Evolutionary conservation across 2,113 vertebrate genomes (phyloP).

Genomic region (Climacteris rufus): DNA sequence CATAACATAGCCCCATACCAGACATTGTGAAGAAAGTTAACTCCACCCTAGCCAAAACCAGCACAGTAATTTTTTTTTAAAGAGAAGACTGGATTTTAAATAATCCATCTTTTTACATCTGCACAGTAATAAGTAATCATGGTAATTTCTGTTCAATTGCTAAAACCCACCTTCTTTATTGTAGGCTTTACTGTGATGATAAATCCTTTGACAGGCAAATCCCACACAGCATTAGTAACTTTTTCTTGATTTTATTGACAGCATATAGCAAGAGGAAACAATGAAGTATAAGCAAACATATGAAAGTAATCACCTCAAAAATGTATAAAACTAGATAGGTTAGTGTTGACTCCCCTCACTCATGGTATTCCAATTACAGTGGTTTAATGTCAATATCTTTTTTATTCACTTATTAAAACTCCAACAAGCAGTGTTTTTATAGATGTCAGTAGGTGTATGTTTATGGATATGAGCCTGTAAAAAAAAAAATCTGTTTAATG

Average conservation of each 20-base stretch:
- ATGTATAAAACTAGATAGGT: not conserved
- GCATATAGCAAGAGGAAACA: not conserved
- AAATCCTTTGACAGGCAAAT: not conserved
- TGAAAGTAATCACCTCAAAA: not conserved
- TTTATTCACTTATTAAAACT: not conserved
- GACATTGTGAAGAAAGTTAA: not conserved
- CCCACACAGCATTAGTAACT: not conserved
- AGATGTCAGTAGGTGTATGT: constrained; percentile 8
- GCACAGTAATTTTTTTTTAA: not conserved
- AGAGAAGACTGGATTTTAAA: not conserved
- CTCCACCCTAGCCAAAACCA: not conserved
- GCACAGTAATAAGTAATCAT: not conserved
- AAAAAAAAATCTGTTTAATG: constrained; percentile 11
- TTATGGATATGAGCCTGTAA: not conserved
- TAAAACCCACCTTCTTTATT: not conserved
- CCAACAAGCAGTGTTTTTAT: not conserved
- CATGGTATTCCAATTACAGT: not conserved
- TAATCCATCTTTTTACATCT: not conserved
- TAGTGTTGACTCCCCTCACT: not conserved
- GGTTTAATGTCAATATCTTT: not conserved
- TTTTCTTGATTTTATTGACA: not conserved
- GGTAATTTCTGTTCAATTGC: not conserved
- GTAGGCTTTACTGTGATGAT: not conserved
- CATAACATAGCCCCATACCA: not conserved
- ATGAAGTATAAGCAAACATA: not conserved